A percentile compares a stretch with the other conserved stretches of the same genome.
Conservation (phyloP, 2,888 invertebrate genomes). For the Petrophora chlorosata region DNA sequence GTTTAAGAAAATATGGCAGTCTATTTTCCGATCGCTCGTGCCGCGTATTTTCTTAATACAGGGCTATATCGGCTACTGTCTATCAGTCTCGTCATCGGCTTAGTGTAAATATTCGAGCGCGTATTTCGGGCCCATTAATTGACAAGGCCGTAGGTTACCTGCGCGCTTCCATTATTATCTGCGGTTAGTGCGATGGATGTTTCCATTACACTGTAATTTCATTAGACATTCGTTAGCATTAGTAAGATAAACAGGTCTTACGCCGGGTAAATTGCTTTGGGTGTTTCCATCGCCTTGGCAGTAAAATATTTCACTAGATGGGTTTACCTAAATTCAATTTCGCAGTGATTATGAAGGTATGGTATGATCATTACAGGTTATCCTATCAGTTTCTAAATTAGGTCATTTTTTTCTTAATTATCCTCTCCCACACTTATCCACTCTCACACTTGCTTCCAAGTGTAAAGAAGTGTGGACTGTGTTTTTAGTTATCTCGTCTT, state of each 20-base stretch:
- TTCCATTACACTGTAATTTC: constrained; percentile 28
- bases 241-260: constrained; percentile 27
- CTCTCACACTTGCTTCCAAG: no score
- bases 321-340: constrained; percentile 6
- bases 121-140: constrained; percentile 30
- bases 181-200: constrained; percentile 29
- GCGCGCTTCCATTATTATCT: constrained; percentile 29
- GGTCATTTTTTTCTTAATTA: no score
- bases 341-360: not conserved
- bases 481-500: no score
- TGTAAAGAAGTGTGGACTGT: no score
- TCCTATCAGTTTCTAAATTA: no score
- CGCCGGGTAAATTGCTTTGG: constrained; percentile 22
- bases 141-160: constrained; percentile 31
- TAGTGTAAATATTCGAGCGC: constrained; percentile 29
- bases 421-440: no score
- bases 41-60: no score
- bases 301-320: constrained; percentile 14
- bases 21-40: no score
- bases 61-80: constrained; percentile 2
- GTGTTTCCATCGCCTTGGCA: constrained; percentile 6
- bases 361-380: not conserved
- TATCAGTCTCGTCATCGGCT: constrained; percentile 10
- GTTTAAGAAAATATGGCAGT: no score
- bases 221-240: constrained; percentile 29